Conservation (phyloP, 92 coral and sea anemone genomes). For the Anthopleura xanthogrammica region DNA sequence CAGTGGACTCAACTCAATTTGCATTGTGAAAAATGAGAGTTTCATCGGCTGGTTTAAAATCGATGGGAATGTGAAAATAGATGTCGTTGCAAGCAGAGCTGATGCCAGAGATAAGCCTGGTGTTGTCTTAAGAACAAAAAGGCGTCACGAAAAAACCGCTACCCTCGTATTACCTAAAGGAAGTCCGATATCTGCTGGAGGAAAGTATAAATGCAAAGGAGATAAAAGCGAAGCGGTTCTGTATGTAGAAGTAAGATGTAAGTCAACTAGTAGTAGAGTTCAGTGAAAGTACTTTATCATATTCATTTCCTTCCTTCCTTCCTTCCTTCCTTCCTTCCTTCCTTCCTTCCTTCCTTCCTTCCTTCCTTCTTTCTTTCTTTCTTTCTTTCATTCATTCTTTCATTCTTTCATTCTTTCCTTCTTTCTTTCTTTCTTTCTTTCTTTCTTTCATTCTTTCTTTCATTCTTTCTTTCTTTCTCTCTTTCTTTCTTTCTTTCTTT, state of each 20-base stretch:
- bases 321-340: too few relatives aligned
- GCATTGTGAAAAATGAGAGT: neutral
- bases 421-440: too few relatives aligned
- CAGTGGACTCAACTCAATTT: neutral
- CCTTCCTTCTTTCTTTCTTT: too few relatives aligned
- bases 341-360: too few relatives aligned
- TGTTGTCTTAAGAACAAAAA: neutral
- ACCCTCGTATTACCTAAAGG: neutral
- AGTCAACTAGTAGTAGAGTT: neutral
- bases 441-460: too few relatives aligned
- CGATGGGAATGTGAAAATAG: neutral
- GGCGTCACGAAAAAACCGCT: neutral
- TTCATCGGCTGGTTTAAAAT: neutral
- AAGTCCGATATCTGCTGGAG: neutral
- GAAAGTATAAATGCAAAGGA: neutral
- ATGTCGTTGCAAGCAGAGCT: neutral
- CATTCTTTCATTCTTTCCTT: too few relatives aligned
- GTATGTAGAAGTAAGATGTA: neutral
- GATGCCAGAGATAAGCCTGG: neutral
- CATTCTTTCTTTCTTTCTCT: too few relatives aligned
- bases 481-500: too few relatives aligned
- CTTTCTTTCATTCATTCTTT: too few relatives aligned
- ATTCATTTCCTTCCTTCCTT: too few relatives aligned
- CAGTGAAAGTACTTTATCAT: too few relatives aligned
- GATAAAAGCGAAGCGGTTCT: neutral